Conservation (phyloP, 2,888 invertebrate genomes). For the Galerucella nymphaeae region DNA sequence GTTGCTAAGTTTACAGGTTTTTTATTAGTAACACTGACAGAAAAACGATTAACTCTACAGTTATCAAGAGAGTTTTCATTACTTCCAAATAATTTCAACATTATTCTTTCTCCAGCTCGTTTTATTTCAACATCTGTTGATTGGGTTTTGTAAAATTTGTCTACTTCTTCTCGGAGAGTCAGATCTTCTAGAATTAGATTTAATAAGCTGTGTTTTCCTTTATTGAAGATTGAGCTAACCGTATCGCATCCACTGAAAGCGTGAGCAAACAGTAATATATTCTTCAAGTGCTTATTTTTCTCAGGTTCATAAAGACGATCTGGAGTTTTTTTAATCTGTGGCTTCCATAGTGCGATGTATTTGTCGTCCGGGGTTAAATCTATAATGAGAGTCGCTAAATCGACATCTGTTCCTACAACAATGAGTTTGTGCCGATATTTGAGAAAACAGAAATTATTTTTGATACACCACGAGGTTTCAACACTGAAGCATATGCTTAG, state of each 20-base stretch:
- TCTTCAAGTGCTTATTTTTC: neutral
- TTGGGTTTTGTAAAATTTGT: conserved; percentile 2
- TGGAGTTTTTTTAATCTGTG: too few species aligned
- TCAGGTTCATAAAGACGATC: too few species aligned
- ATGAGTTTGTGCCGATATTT: too few species aligned
- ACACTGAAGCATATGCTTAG: too few species aligned
- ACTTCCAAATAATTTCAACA: conserved; percentile 16
- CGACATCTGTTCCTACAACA: too few species aligned
- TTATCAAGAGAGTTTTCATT: neutral
- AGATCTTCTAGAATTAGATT: neutral
- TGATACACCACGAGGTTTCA: too few species aligned
- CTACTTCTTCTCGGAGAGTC: neutral
- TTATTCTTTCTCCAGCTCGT: conserved; percentile 17
- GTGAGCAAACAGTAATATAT: conserved; percentile 9
- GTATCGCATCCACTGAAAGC: conserved; percentile 25
- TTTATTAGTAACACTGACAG: neutral
- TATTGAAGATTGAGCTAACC: neutral
- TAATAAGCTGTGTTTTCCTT: neutral
- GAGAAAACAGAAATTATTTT: too few species aligned
- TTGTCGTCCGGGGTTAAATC: neutral
- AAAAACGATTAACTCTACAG: conserved; percentile 6
- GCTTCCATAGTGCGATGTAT: too few species aligned
- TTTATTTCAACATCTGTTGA: neutral
- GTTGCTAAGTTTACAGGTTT: too few species aligned
- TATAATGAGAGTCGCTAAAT: neutral